Base-by-base conservation (phyloP, 1,140 invertebrate genomes). In the Papilio aristodemus region DNA sequence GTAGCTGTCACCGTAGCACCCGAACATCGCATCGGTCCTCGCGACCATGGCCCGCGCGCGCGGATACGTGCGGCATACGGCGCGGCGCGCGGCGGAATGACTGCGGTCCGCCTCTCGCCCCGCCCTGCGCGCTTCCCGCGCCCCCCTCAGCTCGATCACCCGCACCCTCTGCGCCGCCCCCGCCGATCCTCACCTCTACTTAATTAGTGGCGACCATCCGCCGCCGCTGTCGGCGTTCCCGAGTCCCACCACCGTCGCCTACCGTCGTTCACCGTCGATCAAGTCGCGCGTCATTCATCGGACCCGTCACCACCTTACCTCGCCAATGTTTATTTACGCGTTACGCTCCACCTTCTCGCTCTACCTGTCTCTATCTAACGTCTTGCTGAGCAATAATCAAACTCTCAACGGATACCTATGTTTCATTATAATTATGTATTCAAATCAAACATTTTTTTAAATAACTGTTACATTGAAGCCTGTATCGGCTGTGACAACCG, bases 1-100 rank as follows among this genome's bases (percentile, higher is more conserved):
- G 91, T 94, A 94, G 88, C 93, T 94, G 91, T 94, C 90, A 90
- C 88, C 93, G 91, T 94, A 94, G 91, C 93, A 93, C 77, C 93
- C 93, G 91, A 93, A 94, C 93, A 94, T 94, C 75, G 86, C 85
- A 87, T 93, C 93, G 91, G 92, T 93, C 86, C 93, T 92, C 91
- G 93, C 93, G 90, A 94, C 93, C 93, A 94, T 94, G 91, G 92
- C 93, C 91, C 86, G 83, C 87, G 82, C 81, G 76, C 82, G 84
- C 84, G 76, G 75, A 77, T 71, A 80, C 85, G 80, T 84, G 75
- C 68, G 67, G 71, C 75, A 76, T 66, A 77, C 76, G 79, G 81
- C 80, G 81, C 83, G 80, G 85, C 86, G 83, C 85, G 84, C 81
- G 80, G 79, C 80, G 81, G 84, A 81, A 81, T 86, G 82, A 81